These are phyloP conservation scores for Myotis brandtii DNA, from an alignment of 2,113 vertebrate genomes.

Conservation along the genomic window DNA sequence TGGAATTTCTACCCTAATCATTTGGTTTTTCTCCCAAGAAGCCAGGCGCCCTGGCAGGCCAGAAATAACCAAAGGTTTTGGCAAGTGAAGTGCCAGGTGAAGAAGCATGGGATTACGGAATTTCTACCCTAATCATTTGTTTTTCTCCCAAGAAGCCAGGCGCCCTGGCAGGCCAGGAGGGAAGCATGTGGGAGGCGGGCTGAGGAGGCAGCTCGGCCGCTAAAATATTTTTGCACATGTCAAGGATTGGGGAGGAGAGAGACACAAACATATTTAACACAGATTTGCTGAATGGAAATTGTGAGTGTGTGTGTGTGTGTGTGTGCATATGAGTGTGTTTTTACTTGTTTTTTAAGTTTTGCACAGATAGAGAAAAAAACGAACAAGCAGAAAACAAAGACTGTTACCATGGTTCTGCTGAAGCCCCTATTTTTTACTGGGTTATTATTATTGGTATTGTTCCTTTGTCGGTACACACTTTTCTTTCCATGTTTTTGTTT, in stretches of 20 bases:
- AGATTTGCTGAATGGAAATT: slow-evolving; percentile 77
- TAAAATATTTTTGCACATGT: slow-evolving; percentile 78
- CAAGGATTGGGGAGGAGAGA: slow-evolving; percentile 68
- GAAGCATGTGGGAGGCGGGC: slow-evolving; percentile 56
- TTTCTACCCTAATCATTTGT: slow-evolving; percentile 79
- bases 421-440: slow-evolving; percentile 68
- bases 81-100: slow-evolving; percentile 88
- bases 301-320: slow-evolving; percentile 65
- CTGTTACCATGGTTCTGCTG: slow-evolving; percentile 74
- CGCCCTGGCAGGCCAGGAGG: slow-evolving; percentile 61
- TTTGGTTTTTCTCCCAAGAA: slow-evolving; percentile 77
- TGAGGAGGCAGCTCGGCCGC: slow-evolving; percentile 33
- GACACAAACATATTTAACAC: slow-evolving; percentile 70
- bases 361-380: slow-evolving; percentile 88
- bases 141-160: slow-evolving; percentile 73
- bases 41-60: slow-evolving; percentile 55
- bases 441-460: slow-evolving; percentile 81
- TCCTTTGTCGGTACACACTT: slow-evolving; percentile 82
- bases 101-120: slow-evolving; percentile 75
- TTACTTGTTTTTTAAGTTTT: slow-evolving; percentile 84
- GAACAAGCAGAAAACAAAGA: slow-evolving; percentile 76
- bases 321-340: not conserved
- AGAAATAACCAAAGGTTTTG: slow-evolving; percentile 95
- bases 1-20: slow-evolving; percentile 79
- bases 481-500: slow-evolving; percentile 37